Base-by-base conservation (phyloP, 2,888 invertebrate species). In the Hymenopus coronatus region DNA sequence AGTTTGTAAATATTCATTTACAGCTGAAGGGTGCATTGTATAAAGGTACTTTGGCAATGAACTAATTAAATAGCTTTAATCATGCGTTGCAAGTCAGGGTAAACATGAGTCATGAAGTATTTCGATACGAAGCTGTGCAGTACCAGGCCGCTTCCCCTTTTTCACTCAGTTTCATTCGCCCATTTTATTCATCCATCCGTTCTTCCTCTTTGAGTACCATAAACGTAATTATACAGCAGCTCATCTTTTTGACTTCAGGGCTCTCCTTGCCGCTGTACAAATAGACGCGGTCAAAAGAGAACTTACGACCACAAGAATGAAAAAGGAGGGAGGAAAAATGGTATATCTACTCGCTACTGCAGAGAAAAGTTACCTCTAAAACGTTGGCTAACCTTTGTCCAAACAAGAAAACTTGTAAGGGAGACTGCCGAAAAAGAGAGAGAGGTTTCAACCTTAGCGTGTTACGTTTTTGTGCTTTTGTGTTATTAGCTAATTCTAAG, bases 221-320 rank as follows among this genome's bases (percentile, higher is more conserved):
- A 87, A 82, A 87, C 87, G 82, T 87, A 87, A 87, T 87, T 87
- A 87, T 82, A 82, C 15, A 28, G 81, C 87, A 33, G 40, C 87
- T 87, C 87, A 87, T 87, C 87, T 87, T 87, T 87, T 87, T 87
- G 87, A 87, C 87, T 87, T 87, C 30, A 40, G 87, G 87, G 82
- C 87, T 33, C 87, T 87, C 28, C 87, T 82, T 82, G 27, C 25
- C 28, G 70, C 33, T 70, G 87, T 87, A 82, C 87, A 87, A 87
- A 87, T n/a, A 87, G 25, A 87, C 30, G 40, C 87, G 82, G 82
- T 40, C 33, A 87, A 28, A 87, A 87, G 87, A 87, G 46, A 85
- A 85, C 85, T 85, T 46, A 40, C 46, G 46, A 85, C 54, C 85
- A 46, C 85, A 85, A 85, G 85, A 85, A 87, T 30, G 30, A 33